Conservation (phyloP, 2,113 vertebrate genomes). For the Dissostichus mawsoni region DNA sequence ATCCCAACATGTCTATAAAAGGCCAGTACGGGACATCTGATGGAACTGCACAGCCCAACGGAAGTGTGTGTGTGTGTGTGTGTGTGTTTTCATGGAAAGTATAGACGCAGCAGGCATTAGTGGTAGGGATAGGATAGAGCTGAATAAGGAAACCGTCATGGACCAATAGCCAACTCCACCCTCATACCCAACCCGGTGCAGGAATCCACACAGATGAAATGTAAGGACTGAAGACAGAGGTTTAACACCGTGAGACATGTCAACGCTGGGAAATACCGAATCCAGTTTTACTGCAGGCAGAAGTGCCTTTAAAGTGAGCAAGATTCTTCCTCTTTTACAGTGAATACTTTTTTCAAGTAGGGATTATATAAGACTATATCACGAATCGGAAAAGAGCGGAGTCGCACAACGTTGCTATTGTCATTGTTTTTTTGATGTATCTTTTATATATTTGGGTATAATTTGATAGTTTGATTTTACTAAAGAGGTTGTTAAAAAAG, state of each 20-base stretch:
- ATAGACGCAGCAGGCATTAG: slow-evolving; percentile 37
- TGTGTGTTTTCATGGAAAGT: slow-evolving; percentile 19
- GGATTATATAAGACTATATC: no score
- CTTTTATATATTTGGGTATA: no score
- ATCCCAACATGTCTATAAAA: slow-evolving; percentile 68
- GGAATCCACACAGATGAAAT: slow-evolving; percentile 26
- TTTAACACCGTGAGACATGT: not conserved
- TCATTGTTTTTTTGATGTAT: no score
- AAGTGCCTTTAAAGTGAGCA: not conserved
- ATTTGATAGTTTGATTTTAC: no score
- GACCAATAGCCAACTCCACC: slow-evolving; percentile 36
- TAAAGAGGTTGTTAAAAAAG: no score
- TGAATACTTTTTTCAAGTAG: not conserved
- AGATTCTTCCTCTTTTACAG: not conserved
- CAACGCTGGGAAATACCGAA: not conserved
- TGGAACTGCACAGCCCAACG: slow-evolving; percentile 32
- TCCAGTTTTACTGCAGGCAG: not conserved
- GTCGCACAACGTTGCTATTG: no score
- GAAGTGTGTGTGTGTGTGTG: slow-evolving; percentile 41
- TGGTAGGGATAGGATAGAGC: slow-evolving; percentile 39
- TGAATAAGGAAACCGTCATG: slow-evolving; percentile 50
- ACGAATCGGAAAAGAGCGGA: no score
- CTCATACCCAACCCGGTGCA: slow-evolving; percentile 10
- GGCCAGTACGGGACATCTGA: slow-evolving; percentile 51
- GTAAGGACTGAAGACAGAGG: not conserved